Percentiles rank a stretch among this genome's conserved stretches.
Conservation (phyloP, 1,140 invertebrate species). For the Drosophila nasuta region DNA sequence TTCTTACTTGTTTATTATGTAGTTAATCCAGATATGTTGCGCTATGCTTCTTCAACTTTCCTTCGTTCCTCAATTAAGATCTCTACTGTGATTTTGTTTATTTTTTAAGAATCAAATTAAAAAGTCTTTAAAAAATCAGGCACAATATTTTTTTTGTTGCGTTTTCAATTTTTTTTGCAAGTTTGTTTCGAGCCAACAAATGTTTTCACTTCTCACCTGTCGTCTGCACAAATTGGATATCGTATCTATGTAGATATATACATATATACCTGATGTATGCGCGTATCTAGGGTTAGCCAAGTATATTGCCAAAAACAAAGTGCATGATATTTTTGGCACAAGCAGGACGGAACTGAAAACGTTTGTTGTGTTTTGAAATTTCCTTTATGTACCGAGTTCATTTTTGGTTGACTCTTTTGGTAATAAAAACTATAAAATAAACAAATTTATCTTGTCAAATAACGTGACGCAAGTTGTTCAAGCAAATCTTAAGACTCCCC, state of each 20-base stretch:
- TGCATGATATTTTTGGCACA: conserved; percentile 59
- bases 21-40: too few relatives aligned
- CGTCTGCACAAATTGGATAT: conserved; percentile 26
- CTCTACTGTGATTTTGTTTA: neutral
- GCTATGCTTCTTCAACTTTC: neutral
- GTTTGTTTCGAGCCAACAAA: conserved; percentile 25
- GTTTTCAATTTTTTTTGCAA: neutral
- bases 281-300: conserved; percentile 18
- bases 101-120: neutral
- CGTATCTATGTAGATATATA: conserved; percentile 8
- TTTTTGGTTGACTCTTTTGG: conserved; percentile 30
- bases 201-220: conserved; percentile 62
- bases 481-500: conserved; percentile 50
- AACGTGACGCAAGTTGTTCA: conserved; percentile 68
- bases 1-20: too few relatives aligned
- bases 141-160: neutral
- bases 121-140: neutral
- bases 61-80: neutral
- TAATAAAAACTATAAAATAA: conserved; percentile 76
- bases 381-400: conserved; percentile 5
- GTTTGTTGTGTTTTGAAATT: conserved; percentile 34
- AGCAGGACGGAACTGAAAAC: conserved; percentile 31
- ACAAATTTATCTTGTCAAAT: conserved; percentile 75
- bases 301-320: conserved; percentile 16
- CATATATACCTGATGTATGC: conserved; percentile 6